Conservation (phyloP, 1,140 invertebrate genomes). For the Ostrea denselamellosa region DNA sequence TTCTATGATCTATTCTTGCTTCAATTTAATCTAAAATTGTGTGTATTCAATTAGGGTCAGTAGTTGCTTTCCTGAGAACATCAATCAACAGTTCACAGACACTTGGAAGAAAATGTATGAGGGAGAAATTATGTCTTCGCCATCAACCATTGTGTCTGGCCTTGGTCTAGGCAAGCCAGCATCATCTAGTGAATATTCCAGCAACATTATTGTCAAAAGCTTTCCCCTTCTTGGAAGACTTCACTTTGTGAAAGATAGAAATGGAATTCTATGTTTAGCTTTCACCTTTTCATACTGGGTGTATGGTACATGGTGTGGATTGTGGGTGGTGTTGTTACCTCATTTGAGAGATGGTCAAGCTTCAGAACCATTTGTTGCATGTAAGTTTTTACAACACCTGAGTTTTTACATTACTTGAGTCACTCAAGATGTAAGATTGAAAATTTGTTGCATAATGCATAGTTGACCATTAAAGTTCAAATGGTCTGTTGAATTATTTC, state of each 20-base stretch:
- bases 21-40: background rate
- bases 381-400: slow-evolving; percentile 55
- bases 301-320: slow-evolving; percentile 63
- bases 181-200: slow-evolving; percentile 53
- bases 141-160: slow-evolving; percentile 15
- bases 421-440: no score
- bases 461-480: background rate
- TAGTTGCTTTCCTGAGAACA: background rate
- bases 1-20: background rate
- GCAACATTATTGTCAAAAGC: slow-evolving; percentile 50
- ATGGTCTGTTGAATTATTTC: slow-evolving; percentile 29
- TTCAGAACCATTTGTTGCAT: slow-evolving; percentile 50
- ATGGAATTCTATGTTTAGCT: slow-evolving; percentile 60
- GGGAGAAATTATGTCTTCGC: background rate
- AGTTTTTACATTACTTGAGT: no score
- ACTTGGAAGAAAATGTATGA: slow-evolving; percentile 8
- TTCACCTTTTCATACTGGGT: slow-evolving; percentile 65
- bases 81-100: background rate
- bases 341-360: slow-evolving; percentile 60
- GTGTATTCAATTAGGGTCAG: background rate
- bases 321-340: slow-evolving; percentile 65
- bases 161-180: slow-evolving; percentile 20
- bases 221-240: slow-evolving; percentile 54
- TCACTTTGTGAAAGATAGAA: slow-evolving; percentile 65
- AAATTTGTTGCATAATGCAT: no score